phyloP scores from a whole-genome alignment of 2,888 invertebrate species.

The Azorinus chamasolen region DNA sequence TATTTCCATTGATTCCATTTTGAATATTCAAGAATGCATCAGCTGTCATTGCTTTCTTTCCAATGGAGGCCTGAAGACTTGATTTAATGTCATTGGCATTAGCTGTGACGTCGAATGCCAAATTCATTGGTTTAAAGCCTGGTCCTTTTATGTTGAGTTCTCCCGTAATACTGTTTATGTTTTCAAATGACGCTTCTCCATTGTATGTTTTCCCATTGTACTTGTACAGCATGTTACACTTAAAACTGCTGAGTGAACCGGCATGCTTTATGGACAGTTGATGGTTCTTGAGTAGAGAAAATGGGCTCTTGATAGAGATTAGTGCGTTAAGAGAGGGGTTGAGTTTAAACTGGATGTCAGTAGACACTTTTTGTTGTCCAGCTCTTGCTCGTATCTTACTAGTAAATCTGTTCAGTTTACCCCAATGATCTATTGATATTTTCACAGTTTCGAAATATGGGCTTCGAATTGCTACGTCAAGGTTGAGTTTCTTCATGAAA shows the following conservation, averaged over 20 bases:
- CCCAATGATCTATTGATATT: slow-evolving; percentile 52
- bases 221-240: slow-evolving; percentile 53
- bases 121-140: slow-evolving; percentile 28
- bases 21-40: too few relatives aligned
- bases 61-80: too few relatives aligned
- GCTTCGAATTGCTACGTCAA: slow-evolving; percentile 44
- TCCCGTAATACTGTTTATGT: slow-evolving; percentile 31
- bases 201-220: slow-evolving; percentile 41
- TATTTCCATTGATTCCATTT: too few relatives aligned
- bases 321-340: slow-evolving; percentile 37
- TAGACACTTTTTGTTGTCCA: slow-evolving; percentile 14
- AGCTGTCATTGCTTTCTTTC: too few relatives aligned
- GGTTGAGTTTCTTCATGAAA: slow-evolving; percentile 29
- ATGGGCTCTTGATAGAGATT: slow-evolving; percentile 37
- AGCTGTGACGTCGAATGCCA: too few relatives aligned
- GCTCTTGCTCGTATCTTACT: slow-evolving; percentile 12
- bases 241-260: slow-evolving; percentile 39
- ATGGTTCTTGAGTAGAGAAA: slow-evolving; percentile 41
- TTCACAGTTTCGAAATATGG: slow-evolving; percentile 44
- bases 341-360: slow-evolving; percentile 33
- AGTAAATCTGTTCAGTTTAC: slow-evolving; percentile 27
- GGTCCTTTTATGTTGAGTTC: slow-evolving; percentile 49
- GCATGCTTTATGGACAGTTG: slow-evolving; percentile 51
- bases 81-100: too few relatives aligned
- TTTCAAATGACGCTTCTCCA: slow-evolving; percentile 46